A percentile compares a stretch with the other conserved stretches of the same genome.
phyloP scores from a whole-genome alignment of 2,888 invertebrate genomes.

The Macroteleia sp. region DNA sequence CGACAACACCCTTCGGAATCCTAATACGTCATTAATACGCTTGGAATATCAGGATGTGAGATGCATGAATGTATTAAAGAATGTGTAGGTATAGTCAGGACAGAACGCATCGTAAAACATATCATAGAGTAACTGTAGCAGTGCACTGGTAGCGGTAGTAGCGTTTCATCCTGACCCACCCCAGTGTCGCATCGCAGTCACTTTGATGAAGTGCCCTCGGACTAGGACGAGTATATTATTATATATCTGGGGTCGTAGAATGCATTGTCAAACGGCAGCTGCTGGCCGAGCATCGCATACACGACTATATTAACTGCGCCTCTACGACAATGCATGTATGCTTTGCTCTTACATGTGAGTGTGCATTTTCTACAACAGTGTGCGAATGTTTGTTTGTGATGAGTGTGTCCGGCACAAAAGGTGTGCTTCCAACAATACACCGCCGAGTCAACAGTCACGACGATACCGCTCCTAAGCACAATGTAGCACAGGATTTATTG shows the following conservation, averaged over 20 bases:
- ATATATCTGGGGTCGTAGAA: constrained; percentile 75
- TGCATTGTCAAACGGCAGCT: constrained; percentile 81
- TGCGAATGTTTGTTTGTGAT: constrained; percentile 80
- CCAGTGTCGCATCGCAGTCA: constrained; percentile 73
- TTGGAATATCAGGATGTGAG: constrained; percentile 34
- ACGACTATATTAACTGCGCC: constrained; percentile 78
- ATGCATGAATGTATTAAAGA: constrained; percentile 50
- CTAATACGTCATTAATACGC: constrained; percentile 36
- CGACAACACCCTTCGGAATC: constrained; percentile 25
- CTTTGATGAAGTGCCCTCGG: constrained; percentile 80
- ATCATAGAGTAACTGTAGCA: constrained; percentile 37
- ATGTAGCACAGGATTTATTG: constrained; percentile 82
- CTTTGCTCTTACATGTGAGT: constrained; percentile 28
- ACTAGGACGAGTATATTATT: constrained; percentile 80
- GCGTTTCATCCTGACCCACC: constrained; percentile 65
- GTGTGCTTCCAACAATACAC: constrained; percentile 79
- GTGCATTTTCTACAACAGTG: constrained; percentile 38
- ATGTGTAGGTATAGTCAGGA: constrained; percentile 24
- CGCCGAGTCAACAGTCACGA: constrained; percentile 82
- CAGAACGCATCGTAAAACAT: constrained; percentile 45
- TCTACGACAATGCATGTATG: constrained; percentile 53
- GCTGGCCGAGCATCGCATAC: constrained; percentile 70
- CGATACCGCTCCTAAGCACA: constrained; percentile 77
- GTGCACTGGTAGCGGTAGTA: constrained; percentile 23
- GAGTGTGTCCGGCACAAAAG: constrained; percentile 79